Evolutionary conservation across 2,113 vertebrate genomes (phyloP), one percentile per base, ranked within the genome.

Genomic region (Aix galericulata): DNA sequence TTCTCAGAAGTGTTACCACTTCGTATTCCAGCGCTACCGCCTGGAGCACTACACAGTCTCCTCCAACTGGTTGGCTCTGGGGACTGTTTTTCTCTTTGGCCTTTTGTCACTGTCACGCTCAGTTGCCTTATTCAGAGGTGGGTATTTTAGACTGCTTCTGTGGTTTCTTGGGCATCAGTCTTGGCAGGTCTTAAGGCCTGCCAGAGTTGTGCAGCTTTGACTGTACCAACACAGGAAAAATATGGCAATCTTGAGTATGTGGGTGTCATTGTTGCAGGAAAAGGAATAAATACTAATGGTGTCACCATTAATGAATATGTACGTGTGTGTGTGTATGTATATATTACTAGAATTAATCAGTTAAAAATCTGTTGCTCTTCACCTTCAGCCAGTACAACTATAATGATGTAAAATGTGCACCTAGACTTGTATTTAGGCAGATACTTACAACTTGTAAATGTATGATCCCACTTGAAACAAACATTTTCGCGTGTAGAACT

Each of bases 1-100:
- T 16, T 69, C 82, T 84, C 98, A 99, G 99, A 99, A 99, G 98
- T 99, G 99, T 95, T 99, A 99, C 98, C 99, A 99, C 97, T 99
- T 99, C 97, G 92, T 99, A 86, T 99, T 99, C 98, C 99, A 99
- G 95, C 98, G 99, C 26, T 99, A 99, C 92, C 98, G 99, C 67
- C 97, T 99, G 92, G 99, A 99, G 17, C 99, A 99, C 96, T 99
- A 99, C 93, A 99, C 99, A 0, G 98, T 99, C 87, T 99, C 99
- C 13, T 99, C 99, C 6, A 99, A 98, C 97, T 99, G 99, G 99
- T 94, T 99, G 97, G 99, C 99, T 6, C 96, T 99, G 46, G 98
- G 98, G 21, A 98, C 98, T 2, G 98, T 99, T 32, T 38, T 98
- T 44, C 97, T 99, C 62, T 99, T 99, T 46, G 97, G 98, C 15